phyloP scores from a whole-genome alignment of 92 coral and sea anemone genomes.

The Porites evermanni region DNA sequence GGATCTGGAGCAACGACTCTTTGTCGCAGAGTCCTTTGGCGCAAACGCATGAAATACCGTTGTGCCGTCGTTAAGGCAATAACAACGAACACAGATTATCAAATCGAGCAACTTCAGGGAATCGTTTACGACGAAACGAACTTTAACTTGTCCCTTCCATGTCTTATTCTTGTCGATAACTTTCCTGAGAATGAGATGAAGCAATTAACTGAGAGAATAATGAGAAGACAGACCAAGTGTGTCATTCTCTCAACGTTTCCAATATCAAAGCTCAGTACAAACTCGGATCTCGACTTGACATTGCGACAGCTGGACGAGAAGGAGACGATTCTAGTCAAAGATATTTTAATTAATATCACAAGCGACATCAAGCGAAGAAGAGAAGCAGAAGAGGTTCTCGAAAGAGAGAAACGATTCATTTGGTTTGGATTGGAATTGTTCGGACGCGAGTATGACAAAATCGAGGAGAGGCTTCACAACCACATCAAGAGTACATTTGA shows the following conservation, averaged over 20 bases:
- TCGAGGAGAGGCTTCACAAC: slow-evolving; percentile 51
- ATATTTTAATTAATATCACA: slow-evolving; percentile 45
- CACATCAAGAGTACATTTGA: slow-evolving; percentile 55
- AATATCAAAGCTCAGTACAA: slow-evolving; percentile 22
- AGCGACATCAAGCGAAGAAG: slow-evolving; percentile 22
- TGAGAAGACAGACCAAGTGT: slow-evolving; percentile 59
- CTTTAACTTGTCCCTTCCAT: slow-evolving; percentile 31
- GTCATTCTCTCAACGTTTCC: slow-evolving; percentile 63
- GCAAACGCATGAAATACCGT: slow-evolving; percentile 39
- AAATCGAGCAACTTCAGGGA: slow-evolving; percentile 47
- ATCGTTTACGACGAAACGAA: slow-evolving; percentile 41
- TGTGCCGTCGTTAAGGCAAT: slow-evolving; percentile 75
- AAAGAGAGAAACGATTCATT: slow-evolving; percentile 64
- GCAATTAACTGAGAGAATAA: slow-evolving; percentile 35
- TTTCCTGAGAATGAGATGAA: slow-evolving; percentile 33
- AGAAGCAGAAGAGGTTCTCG: slow-evolving; percentile 57
- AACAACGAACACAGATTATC: slow-evolving; percentile 50
- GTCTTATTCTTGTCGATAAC: slow-evolving; percentile 53
- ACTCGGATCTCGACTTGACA: slow-evolving; percentile 26
- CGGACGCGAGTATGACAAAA: slow-evolving; percentile 62
- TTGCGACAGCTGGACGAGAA: slow-evolving; percentile 55
- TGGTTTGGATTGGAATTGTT: slow-evolving; percentile 74
- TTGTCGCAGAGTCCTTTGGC: slow-evolving; percentile 74
- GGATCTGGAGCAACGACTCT: slow-evolving; percentile 78
- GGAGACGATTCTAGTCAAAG: slow-evolving; percentile 54